These are phyloP conservation scores for Macropus fuliginosus DNA, from an alignment of 2,797 vertebrate genomes.

Conservation along the genomic window DNA sequence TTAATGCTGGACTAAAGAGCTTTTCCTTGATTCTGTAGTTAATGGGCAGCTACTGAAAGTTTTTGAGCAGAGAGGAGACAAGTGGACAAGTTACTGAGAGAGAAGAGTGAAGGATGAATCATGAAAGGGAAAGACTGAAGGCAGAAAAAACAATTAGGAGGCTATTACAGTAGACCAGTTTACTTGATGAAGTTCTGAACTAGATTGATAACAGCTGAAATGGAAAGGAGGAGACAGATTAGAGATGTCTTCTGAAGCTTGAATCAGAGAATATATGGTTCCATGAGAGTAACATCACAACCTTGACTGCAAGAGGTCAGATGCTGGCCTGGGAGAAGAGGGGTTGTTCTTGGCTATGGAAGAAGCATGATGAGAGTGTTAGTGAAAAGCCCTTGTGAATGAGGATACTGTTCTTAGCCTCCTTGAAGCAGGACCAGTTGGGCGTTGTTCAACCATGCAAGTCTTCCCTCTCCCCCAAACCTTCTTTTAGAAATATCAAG, in stretches of 20 bases:
- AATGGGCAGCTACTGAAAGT: not conserved
- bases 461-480: not conserved
- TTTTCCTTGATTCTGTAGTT: not conserved
- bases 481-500: not conserved
- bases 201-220: not conserved
- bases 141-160: not conserved
- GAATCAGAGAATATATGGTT: not conserved
- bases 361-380: not conserved
- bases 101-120: not conserved
- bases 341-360: not conserved
- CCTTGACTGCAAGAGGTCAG: not conserved
- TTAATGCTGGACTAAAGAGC: not conserved
- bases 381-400: not conserved
- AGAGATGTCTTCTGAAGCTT: not conserved
- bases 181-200: not conserved
- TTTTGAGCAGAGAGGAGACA: not conserved
- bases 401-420: not conserved
- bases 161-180: not conserved
- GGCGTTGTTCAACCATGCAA: not conserved
- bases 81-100: not conserved
- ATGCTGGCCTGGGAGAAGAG: not conserved
- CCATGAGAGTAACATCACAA: not conserved
- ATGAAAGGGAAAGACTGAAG: not conserved
- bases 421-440: not conserved
- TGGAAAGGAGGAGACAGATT: not conserved